These are phyloP conservation scores for Drosophila nigrodunni DNA, from an alignment of 1,140 invertebrate genomes.

Conservation along the genomic window DNA sequence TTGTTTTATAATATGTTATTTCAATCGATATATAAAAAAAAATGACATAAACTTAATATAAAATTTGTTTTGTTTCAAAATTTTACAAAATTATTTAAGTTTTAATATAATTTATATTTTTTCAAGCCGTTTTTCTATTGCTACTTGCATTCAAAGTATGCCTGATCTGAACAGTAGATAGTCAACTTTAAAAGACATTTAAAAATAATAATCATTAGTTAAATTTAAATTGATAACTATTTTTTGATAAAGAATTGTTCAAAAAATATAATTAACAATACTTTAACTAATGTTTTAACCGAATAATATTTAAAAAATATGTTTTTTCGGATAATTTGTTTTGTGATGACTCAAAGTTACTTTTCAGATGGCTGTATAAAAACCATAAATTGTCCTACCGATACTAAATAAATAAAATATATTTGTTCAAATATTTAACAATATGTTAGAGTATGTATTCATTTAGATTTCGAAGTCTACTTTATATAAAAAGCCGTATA, in stretches of 20 bases:
- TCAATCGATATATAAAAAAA: background rate
- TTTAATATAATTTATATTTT: background rate
- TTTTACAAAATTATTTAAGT: background rate
- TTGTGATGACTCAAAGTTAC: background rate
- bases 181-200: background rate
- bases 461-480: background rate
- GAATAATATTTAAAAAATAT: background rate
- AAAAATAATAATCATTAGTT: background rate
- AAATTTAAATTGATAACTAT: background rate
- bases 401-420: background rate
- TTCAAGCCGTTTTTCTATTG: background rate
- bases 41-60: background rate
- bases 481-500: background rate
- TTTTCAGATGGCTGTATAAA: background rate
- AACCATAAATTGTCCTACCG: background rate
- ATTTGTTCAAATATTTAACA: constrained; percentile 2
- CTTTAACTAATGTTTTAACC: background rate
- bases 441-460: background rate
- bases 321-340: background rate
- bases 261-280: background rate
- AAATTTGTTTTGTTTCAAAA: background rate
- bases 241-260: background rate
- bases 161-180: background rate
- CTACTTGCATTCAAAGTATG: background rate
- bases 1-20: background rate